Conservation (phyloP, 1,140 invertebrate genomes). For the Tenebrio molitor region DNA sequence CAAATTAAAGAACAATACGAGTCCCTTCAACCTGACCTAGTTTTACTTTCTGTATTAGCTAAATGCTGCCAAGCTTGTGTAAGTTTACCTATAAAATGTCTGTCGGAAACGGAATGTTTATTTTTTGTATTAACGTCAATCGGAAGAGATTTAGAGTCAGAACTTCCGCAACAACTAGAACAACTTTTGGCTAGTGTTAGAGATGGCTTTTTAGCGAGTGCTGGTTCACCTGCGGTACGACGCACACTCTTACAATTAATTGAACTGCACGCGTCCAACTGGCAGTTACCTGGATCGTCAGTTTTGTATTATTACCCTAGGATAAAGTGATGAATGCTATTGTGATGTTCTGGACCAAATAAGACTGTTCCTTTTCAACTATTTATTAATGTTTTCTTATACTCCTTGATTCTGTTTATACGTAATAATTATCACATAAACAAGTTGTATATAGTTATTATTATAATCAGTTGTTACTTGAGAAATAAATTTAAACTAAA, state of each 20-base stretch:
- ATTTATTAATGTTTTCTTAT: neutral
- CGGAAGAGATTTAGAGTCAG: constrained; percentile 86
- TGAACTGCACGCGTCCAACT: constrained; percentile 88
- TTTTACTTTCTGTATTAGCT: constrained; percentile 83
- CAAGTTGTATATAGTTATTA: too few relatives aligned
- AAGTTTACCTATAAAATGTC: constrained; percentile 81
- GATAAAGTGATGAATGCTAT: constrained; percentile 67
- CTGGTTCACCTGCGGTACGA: constrained; percentile 75
- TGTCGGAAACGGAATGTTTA: constrained; percentile 86
- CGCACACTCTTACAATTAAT: constrained; percentile 90
- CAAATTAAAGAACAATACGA: constrained; percentile 78
- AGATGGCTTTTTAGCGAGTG: constrained; percentile 84
- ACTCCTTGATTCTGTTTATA: neutral
- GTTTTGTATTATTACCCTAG: constrained; percentile 91
- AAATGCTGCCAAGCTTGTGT: constrained; percentile 90
- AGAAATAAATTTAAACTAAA: too few relatives aligned
- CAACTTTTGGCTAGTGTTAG: constrained; percentile 82
- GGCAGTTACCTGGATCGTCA: constrained; percentile 89
- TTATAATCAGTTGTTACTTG: too few relatives aligned
- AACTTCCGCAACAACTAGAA: constrained; percentile 83
- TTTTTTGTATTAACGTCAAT: constrained; percentile 90
- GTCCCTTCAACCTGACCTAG: constrained; percentile 77
- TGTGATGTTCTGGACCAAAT: constrained; percentile 16
- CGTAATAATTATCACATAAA: too few relatives aligned
- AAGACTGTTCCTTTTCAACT: neutral